Base-by-base conservation (phyloP, 2,797 vertebrate genomes). In the Amphiprion clarkii region DNA sequence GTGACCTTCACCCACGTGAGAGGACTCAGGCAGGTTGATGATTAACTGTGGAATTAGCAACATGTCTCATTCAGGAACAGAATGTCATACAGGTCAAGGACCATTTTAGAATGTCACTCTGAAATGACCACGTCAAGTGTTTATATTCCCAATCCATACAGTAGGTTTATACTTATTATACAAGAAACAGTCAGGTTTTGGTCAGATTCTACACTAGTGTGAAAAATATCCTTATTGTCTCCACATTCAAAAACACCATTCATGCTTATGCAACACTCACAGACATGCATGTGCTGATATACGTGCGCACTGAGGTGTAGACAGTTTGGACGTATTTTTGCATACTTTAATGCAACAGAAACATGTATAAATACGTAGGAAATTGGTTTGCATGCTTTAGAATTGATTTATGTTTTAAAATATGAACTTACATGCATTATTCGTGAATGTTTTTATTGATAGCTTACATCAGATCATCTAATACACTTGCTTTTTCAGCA, bases 1-100 rank as follows among this genome's bases (percentile, higher is more conserved):
- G 83, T 89, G 93, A 94, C 94, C 94, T 94, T 96, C 91, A 94
- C 78, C 91, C 88, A 53, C 76, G 82, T 82, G 79, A 83, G 71
- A 74, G 81, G 81, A 78, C 65, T 40, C 16, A n/a, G 71, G 55
- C 59, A 42, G 58, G 89, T 93, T 92, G 87, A 94, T 94, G 63
- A 95, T 95, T 95, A 94, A 95, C 90, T 52, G 29, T 53, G 59
- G 84, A 84, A 87, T 89, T 83, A 87, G 76, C 73, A 65, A 82
- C 86, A 82, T 83, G 83, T 86, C 74, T 86, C 70, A 69, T 78
- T 76, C 79, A 85, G 74, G 87, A 84, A 93, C 89, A 92, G n/a
- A 76, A 78, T 86, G 90, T 86, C 82, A 76, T 11, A 6, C 65
- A 78, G 90, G 89, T 92, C 92, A 92, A 78, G 81, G 91, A 83